phyloP scores from a whole-genome alignment of 2,113 vertebrate genomes.

The Hassar affinis region DNA sequence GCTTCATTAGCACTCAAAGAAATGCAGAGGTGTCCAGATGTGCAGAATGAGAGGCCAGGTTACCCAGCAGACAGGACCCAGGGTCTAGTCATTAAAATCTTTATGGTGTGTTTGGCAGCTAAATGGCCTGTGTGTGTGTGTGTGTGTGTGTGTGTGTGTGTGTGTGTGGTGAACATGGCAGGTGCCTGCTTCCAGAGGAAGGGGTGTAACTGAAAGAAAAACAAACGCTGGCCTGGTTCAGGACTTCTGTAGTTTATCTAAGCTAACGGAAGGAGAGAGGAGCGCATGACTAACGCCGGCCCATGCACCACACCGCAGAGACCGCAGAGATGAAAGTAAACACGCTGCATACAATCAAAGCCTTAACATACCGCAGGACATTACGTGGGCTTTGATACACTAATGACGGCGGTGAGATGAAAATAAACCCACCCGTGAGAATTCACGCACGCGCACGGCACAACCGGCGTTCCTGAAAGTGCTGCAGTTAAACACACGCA shows the following conservation, averaged over 20 bases:
- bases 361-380: slow-evolving; percentile 5
- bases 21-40: slow-evolving; percentile 13
- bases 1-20: neutral
- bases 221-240: slow-evolving; percentile 30
- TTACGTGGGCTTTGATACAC: slow-evolving; percentile 27
- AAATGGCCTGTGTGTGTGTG: neutral
- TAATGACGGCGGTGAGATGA: slow-evolving; percentile 10
- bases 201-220: slow-evolving; percentile 32
- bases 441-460: slow-evolving; percentile 13
- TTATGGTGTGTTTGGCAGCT: slow-evolving; percentile 27
- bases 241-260: slow-evolving; percentile 22
- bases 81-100: slow-evolving; percentile 17
- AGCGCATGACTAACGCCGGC: slow-evolving; percentile 17
- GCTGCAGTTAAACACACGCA: neutral
- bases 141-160: neutral
- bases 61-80: neutral
- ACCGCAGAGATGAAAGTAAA: slow-evolving; percentile 45
- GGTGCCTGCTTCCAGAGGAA: slow-evolving; percentile 26
- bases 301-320: neutral
- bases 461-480: neutral
- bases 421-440: slow-evolving; percentile 15
- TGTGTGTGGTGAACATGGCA: slow-evolving; percentile 14
- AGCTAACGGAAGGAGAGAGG: slow-evolving; percentile 10
- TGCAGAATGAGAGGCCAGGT: neutral
- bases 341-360: neutral